Percentiles rank a stretch among this genome's conserved stretches.
phyloP scores from a whole-genome alignment of 92 coral and sea anemone genomes.

The Paramuricea clavata region DNA sequence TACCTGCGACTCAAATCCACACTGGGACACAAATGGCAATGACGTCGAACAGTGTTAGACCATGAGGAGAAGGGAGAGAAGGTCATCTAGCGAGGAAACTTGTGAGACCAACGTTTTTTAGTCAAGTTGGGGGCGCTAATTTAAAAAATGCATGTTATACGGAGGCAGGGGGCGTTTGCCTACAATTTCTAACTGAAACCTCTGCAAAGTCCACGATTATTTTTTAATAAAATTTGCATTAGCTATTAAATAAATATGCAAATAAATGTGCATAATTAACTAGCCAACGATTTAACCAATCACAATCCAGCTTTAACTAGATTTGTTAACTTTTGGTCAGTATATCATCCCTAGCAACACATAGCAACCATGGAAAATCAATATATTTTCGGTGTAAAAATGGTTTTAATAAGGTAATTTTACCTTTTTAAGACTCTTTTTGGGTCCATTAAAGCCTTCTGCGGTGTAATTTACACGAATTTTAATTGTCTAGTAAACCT shows the following conservation, averaged over 20 bases:
- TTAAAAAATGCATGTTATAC: no score
- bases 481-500: no score
- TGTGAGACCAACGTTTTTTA: no score
- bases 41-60: no score
- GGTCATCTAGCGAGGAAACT: conserved; percentile 12
- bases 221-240: background rate
- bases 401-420: background rate
- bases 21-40: no score
- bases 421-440: background rate
- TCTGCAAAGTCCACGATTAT: background rate
- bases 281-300: conserved; percentile 5
- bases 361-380: conserved; percentile 5
- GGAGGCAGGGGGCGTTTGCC: conserved; percentile 26
- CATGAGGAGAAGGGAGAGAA: conserved; percentile 8
- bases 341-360: background rate
- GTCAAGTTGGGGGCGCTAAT: no score
- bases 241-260: background rate
- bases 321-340: conserved; percentile 1
- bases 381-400: conserved; percentile 1
- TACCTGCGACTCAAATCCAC: no score
- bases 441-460: background rate
- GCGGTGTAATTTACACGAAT: no score
- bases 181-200: background rate
- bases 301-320: conserved; percentile 1
- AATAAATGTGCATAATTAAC: background rate